A percentile compares a stretch with the other conserved stretches of the same genome.
phyloP scores from a whole-genome alignment of 2,113 vertebrate genomes.

The Psettodes erumei region DNA sequence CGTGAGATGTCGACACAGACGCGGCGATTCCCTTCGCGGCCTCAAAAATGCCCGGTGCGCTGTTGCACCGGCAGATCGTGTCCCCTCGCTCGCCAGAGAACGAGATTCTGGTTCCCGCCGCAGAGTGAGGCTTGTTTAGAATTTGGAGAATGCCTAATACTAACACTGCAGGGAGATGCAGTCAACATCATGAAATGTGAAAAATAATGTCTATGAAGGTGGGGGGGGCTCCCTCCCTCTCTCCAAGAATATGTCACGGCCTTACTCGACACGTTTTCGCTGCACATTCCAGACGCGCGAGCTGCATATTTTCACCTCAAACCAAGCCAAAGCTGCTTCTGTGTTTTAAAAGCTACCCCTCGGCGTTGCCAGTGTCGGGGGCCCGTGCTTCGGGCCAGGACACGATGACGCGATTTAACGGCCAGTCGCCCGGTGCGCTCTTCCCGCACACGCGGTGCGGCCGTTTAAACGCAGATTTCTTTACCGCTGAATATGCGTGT shows the following conservation, averaged over 20 bases:
- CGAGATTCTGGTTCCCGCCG: slow-evolving; percentile 48
- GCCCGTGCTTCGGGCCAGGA: slow-evolving; percentile 6
- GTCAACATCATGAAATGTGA: slow-evolving; percentile 64
- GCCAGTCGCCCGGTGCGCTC: background rate
- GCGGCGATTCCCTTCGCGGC: slow-evolving; percentile 8
- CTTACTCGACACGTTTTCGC: slow-evolving; percentile 39
- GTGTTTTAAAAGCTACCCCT: slow-evolving; percentile 35
- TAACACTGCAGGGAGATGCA: slow-evolving; percentile 56
- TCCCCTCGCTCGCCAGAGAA: slow-evolving; percentile 41
- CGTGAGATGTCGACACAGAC: slow-evolving; percentile 11
- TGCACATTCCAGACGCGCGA: slow-evolving; percentile 47
- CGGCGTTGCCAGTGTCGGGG: background rate
- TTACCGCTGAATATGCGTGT: slow-evolving; percentile 32
- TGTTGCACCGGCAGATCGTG: slow-evolving; percentile 18
- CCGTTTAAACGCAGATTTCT: slow-evolving; percentile 36
- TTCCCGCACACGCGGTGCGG: slow-evolving; percentile 1
- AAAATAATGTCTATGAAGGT: slow-evolving; percentile 62
- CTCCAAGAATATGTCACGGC: slow-evolving; percentile 68
- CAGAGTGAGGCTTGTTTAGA: slow-evolving; percentile 65
- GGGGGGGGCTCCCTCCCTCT: background rate
- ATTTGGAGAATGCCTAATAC: slow-evolving; percentile 57
- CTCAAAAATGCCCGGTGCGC: slow-evolving; percentile 36
- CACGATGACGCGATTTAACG: slow-evolving; percentile 37
- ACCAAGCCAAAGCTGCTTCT: slow-evolving; percentile 42
- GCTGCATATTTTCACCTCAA: slow-evolving; percentile 40